Percentiles rank a stretch among this genome's conserved stretches.
Evolutionary conservation across 2,113 vertebrate species (phyloP).

Genomic region (Heterotis niloticus): DNA sequence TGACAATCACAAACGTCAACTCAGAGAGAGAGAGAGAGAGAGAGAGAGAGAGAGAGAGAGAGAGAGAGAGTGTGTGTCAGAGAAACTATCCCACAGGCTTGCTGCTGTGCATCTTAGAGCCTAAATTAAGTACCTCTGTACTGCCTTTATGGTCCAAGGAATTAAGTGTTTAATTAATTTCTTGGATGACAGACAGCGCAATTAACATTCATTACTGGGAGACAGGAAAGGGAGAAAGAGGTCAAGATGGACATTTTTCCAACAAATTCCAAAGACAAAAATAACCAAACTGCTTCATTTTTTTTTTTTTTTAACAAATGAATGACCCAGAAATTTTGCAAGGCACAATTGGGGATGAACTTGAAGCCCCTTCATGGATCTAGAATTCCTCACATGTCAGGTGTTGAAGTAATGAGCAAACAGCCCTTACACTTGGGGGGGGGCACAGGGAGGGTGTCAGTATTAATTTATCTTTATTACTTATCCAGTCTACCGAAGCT

Average conservation of each 20-base stretch:
- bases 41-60: no score
- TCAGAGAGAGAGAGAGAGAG: no score
- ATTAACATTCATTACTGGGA: conserved; percentile 40
- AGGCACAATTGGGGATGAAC: not conserved
- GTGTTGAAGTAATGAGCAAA: not conserved
- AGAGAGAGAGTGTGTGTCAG: no score
- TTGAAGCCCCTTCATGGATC: not conserved
- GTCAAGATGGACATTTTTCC: not conserved
- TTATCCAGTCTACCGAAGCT: no score
- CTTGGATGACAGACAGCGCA: conserved; percentile 41
- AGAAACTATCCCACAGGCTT: not conserved
- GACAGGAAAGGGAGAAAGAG: not conserved
- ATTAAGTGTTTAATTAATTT: conserved; percentile 37
- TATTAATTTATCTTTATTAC: no score
- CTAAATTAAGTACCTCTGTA: conserved; percentile 27
- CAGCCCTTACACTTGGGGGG: no score
- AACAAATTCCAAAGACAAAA: not conserved
- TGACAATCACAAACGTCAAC: conserved; percentile 8
- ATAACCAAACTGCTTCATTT: not conserved
- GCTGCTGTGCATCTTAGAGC: not conserved
- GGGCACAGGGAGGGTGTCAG: no score
- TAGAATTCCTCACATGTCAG: not conserved
- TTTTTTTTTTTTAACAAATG: not conserved
- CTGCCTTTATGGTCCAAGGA: conserved; percentile 12
- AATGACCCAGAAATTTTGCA: not conserved